A percentile compares a stretch with the other conserved stretches of the same genome.
These are phyloP conservation scores for Cephus sareptanus DNA, from an alignment of 2,888 invertebrate species.

Conservation along the genomic window DNA sequence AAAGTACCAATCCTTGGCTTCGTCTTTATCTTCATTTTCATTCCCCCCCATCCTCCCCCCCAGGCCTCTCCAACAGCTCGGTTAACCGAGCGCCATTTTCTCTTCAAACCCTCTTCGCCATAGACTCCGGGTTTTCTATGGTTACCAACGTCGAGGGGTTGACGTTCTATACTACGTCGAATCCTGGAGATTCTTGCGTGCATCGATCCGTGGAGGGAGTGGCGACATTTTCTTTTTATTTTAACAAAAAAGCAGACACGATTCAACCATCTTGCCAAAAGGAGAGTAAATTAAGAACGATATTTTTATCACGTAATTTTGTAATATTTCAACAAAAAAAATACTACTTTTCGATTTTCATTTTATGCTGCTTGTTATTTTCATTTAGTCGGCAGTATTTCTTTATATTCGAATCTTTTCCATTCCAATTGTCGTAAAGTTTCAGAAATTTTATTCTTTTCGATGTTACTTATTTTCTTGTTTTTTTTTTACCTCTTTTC, in stretches of 20 bases:
- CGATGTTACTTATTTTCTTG: background rate
- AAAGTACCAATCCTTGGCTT: slow-evolving; percentile 35
- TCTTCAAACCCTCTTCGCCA: slow-evolving; percentile 36
- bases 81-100: slow-evolving; percentile 51
- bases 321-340: background rate
- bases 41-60: slow-evolving; percentile 27
- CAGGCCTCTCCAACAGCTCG: slow-evolving; percentile 31
- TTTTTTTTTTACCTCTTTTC: background rate
- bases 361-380: background rate
- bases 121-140: background rate
- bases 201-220: background rate
- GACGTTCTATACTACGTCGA: background rate
- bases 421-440: background rate
- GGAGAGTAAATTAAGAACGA: background rate
- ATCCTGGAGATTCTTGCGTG: background rate
- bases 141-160: background rate
- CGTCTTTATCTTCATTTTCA: slow-evolving; percentile 18
- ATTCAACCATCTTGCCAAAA: background rate
- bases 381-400: background rate
- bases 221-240: background rate
- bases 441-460: background rate
- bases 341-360: background rate
- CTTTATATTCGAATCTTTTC: background rate
- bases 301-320: background rate
- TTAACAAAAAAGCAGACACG: background rate